phyloP scores from a whole-genome alignment of 2,797 vertebrate species.

The Anguilla pacifica region DNA sequence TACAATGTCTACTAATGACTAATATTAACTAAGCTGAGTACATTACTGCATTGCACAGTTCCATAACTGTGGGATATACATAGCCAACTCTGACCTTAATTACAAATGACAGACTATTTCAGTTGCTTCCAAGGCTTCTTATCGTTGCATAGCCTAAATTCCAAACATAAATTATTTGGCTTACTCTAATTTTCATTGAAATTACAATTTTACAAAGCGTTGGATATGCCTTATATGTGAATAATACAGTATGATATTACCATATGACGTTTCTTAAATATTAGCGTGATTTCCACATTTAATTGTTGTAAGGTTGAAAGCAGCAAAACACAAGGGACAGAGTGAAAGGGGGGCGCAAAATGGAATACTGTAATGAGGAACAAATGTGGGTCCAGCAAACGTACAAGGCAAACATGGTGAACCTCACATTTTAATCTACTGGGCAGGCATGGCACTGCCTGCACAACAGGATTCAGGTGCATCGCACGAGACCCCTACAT shows the following conservation, averaged over 20 bases:
- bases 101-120: background rate
- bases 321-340: background rate
- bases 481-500: background rate
- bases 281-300: background rate
- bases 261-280: background rate
- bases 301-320: background rate
- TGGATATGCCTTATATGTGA: background rate
- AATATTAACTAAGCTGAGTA: background rate
- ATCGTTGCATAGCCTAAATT: background rate
- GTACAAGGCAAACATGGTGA: background rate
- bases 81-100: conserved; percentile 13
- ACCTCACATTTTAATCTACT: background rate
- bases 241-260: background rate
- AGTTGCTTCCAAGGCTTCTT: background rate
- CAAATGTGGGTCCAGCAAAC: background rate
- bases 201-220: background rate
- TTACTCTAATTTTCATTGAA: background rate
- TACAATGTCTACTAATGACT: background rate
- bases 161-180: background rate
- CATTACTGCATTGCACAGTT: background rate
- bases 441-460: background rate
- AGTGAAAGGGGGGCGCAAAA: background rate
- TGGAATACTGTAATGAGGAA: conserved; percentile 2
- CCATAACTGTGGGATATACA: background rate
- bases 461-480: conserved; percentile 8